Evolutionary conservation across 2,888 invertebrate species (phyloP).

Genomic region (Ennomos erosarius): DNA sequence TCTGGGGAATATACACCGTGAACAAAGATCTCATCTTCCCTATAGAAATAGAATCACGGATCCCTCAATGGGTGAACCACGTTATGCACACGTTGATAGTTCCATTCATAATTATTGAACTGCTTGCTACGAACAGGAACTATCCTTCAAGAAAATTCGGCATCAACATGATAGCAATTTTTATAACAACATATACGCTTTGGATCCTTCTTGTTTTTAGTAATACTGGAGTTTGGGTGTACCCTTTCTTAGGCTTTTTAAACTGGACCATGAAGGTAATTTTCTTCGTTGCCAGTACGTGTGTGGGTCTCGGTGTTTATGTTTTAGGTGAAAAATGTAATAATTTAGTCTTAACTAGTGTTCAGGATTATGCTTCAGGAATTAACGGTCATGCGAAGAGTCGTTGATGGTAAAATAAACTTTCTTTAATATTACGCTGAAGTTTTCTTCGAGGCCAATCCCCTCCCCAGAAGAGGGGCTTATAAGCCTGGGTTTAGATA

Average conservation of each 20-base stretch:
- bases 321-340: slow-evolving; percentile 90
- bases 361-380: slow-evolving; percentile 44
- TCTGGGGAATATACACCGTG: slow-evolving; percentile 93
- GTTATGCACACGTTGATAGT: slow-evolving; percentile 93
- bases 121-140: slow-evolving; percentile 88
- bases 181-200: slow-evolving; percentile 87
- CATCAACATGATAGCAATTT: slow-evolving; percentile 79
- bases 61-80: slow-evolving; percentile 96
- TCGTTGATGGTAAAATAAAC: not conserved
- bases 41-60: slow-evolving; percentile 89
- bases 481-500: no score
- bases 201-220: slow-evolving; percentile 90
- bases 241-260: slow-evolving; percentile 92
- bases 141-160: slow-evolving; percentile 90
- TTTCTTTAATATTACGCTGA: no score
- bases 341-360: slow-evolving; percentile 86
- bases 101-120: slow-evolving; percentile 90
- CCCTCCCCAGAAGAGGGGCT: no score
- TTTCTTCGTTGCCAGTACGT: slow-evolving; percentile 87
- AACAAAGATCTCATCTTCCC: slow-evolving; percentile 96
- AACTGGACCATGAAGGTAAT: slow-evolving; percentile 87
- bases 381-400: slow-evolving; percentile 31
- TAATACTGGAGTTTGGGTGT: slow-evolving; percentile 93
- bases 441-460: no score
- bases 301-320: slow-evolving; percentile 86